phyloP scores from a whole-genome alignment of 1,140 invertebrate genomes.

The Chironomus tepperi region DNA sequence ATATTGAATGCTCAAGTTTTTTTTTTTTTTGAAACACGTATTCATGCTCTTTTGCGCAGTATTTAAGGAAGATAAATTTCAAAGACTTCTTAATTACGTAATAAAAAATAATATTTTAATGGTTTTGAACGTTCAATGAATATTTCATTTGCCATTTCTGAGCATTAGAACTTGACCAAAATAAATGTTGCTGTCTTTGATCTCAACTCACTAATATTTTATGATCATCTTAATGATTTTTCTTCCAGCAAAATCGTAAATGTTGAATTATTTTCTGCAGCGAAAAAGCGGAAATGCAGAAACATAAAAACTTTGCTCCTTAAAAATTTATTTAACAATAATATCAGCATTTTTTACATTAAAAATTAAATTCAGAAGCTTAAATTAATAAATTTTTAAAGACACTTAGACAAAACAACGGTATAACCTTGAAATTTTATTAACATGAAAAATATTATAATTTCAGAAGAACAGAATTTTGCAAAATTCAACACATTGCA shows the following conservation, averaged over 20 bases:
- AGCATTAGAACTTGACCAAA: neutral
- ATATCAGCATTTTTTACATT: too few species aligned
- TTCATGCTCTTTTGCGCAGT: neutral
- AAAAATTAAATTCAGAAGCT: too few species aligned
- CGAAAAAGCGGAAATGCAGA: neutral
- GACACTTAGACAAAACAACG: too few species aligned
- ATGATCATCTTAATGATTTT: neutral
- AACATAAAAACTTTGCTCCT: neutral
- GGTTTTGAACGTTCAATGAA: slow-evolving; percentile 1
- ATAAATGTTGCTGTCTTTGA: neutral
- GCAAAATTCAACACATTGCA: too few species aligned
- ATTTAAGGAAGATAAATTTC: neutral
- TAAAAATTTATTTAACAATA: too few species aligned
- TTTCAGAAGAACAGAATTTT: too few species aligned
- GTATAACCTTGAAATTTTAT: too few species aligned
- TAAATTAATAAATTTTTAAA: too few species aligned
- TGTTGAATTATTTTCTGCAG: neutral
- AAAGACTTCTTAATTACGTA: slow-evolving; percentile 10
- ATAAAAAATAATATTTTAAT: slow-evolving; percentile 18
- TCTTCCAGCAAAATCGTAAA: neutral
- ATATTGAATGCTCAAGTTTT: too few species aligned
- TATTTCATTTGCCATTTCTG: neutral
- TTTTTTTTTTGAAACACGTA: neutral
- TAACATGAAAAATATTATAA: too few species aligned
- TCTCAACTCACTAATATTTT: neutral